phyloP scores from a whole-genome alignment of 2,797 vertebrate genomes.

The Typhlichthys eigenmanni region DNA sequence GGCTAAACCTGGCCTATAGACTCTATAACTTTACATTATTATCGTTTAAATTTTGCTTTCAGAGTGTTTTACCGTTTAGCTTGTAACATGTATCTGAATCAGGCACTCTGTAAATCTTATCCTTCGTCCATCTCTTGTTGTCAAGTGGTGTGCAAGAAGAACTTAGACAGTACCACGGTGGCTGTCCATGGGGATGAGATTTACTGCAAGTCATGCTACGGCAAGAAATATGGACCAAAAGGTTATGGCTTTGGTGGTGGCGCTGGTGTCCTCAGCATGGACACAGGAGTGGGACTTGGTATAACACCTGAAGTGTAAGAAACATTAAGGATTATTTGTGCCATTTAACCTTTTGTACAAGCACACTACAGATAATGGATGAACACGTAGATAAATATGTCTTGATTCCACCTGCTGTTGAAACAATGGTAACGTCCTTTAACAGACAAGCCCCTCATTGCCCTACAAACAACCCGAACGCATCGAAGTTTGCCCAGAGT shows the following conservation, averaged over 20 bases:
- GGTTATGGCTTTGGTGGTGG: slow-evolving; percentile 93
- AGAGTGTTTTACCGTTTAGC: no score
- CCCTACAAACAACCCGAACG: slow-evolving; percentile 86
- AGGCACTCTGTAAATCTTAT: not conserved
- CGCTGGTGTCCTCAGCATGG: slow-evolving; percentile 90
- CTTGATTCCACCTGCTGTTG: not conserved
- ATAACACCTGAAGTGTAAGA: slow-evolving; percentile 89
- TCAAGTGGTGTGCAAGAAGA: slow-evolving; percentile 94
- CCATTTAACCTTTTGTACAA: not conserved
- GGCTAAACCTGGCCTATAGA: no score
- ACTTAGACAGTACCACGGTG: slow-evolving; percentile 95
- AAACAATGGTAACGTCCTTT: not conserved
- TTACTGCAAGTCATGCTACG: slow-evolving; percentile 96
- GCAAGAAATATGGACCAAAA: slow-evolving; percentile 96
- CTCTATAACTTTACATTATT: no score
- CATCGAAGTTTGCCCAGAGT: slow-evolving; percentile 88
- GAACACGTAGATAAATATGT: not conserved
- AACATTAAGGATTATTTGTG: not conserved
- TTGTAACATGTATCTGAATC: not conserved
- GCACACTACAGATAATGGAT: not conserved
- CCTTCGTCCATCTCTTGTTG: slow-evolving; percentile 6
- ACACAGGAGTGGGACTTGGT: slow-evolving; percentile 88
- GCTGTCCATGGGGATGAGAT: slow-evolving; percentile 93
- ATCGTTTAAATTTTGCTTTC: no score
- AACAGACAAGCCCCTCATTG: slow-evolving; percentile 78